Evolutionary conservation across 2,888 invertebrate genomes (phyloP).

Genomic region (Andrena trimmerana): DNA sequence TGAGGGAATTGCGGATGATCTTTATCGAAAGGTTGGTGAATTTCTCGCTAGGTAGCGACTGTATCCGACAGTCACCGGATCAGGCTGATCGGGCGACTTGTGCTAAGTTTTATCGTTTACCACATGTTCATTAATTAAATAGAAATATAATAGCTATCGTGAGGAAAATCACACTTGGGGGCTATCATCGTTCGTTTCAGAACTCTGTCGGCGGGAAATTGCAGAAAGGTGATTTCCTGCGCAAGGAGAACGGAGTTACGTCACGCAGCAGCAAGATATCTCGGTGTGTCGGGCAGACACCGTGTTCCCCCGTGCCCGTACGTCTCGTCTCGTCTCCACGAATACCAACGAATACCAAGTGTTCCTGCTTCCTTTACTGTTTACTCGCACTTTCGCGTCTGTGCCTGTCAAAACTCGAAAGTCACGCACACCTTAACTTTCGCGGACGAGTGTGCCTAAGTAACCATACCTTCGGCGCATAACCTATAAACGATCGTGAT

Average conservation of each 20-base stretch:
- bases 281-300: constrained; percentile 54
- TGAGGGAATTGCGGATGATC: constrained; percentile 51
- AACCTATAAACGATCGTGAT: constrained; percentile 68
- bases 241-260: constrained; percentile 69
- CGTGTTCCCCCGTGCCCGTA: constrained; percentile 53
- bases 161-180: constrained; percentile 62
- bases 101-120: constrained; percentile 75
- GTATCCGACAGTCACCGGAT: constrained; percentile 77
- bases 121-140: constrained; percentile 80
- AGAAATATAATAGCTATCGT: constrained; percentile 61
- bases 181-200: constrained; percentile 54
- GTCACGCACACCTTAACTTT: constrained; percentile 65
- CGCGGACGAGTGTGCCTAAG: constrained; percentile 43
- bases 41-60: constrained; percentile 68
- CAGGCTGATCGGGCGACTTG: constrained; percentile 79
- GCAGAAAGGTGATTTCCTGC: constrained; percentile 48
- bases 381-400: constrained; percentile 46
- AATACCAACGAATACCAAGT: constrained; percentile 46
- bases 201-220: constrained; percentile 51
- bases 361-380: constrained; percentile 58
- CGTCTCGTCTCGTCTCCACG: constrained; percentile 42
- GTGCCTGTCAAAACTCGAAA: constrained; percentile 57
- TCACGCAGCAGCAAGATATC: constrained; percentile 70
- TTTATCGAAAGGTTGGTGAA: constrained; percentile 39
- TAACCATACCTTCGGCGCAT: constrained; percentile 56